phyloP scores from a whole-genome alignment of 2,888 invertebrate genomes.

The Camponotus fellah region DNA sequence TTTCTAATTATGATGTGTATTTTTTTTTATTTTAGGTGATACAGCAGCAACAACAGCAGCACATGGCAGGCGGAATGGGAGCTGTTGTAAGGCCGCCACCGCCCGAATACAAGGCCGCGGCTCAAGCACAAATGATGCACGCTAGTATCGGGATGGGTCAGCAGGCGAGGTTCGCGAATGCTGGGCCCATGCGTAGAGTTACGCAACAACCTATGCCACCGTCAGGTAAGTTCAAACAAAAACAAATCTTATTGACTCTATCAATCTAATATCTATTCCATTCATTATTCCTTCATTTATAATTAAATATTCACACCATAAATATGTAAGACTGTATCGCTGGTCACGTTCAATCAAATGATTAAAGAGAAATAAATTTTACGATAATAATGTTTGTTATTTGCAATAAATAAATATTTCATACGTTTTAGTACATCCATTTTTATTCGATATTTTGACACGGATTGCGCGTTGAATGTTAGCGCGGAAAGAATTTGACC shows the following conservation, averaged over 20 bases:
- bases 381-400: neutral
- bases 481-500: slow-evolving; percentile 55
- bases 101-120: slow-evolving; percentile 93
- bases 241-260: neutral
- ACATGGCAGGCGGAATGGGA: slow-evolving; percentile 85
- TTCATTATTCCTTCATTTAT: neutral
- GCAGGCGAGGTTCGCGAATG: slow-evolving; percentile 86
- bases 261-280: neutral
- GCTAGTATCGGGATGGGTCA: slow-evolving; percentile 85
- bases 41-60: slow-evolving; percentile 86
- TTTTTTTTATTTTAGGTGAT: slow-evolving; percentile 76
- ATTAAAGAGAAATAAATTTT: neutral
- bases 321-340: neutral
- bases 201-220: slow-evolving; percentile 92
- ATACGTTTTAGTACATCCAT: neutral
- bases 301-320: neutral
- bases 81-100: slow-evolving; percentile 91
- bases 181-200: slow-evolving; percentile 88
- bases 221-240: slow-evolving; percentile 87
- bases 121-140: slow-evolving; percentile 88
- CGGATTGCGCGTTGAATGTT: slow-evolving; percentile 45
- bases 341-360: neutral
- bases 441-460: slow-evolving; percentile 16
- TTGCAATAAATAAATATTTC: neutral
- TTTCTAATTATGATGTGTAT: neutral